Conservation (phyloP, 2,888 invertebrate genomes). For the Brenthis hecate region DNA sequence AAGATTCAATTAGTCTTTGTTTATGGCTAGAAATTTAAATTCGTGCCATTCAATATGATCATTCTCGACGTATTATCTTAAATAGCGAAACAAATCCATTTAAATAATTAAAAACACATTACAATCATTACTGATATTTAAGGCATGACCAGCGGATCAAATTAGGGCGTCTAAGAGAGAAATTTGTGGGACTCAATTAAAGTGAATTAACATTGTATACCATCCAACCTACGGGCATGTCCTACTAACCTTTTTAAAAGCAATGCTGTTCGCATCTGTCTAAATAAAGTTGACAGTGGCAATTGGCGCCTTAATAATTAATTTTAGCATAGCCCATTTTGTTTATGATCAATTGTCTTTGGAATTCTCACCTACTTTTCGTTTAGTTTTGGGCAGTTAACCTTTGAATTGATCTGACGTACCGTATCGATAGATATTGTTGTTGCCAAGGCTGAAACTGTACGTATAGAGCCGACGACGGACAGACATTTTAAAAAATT, state of each 20-base stretch:
- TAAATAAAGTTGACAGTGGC: constrained; percentile 65
- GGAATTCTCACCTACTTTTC: constrained; percentile 50
- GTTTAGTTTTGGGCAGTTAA: constrained; percentile 46
- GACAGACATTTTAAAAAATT: no score
- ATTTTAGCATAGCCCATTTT: constrained; percentile 64
- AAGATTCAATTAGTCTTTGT: no score
- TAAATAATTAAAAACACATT: constrained; percentile 9
- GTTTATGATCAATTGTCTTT: constrained; percentile 48
- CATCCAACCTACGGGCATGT: constrained; percentile 42
- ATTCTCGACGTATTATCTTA: not conserved
- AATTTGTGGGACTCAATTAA: constrained; percentile 37
- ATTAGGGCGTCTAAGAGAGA: constrained; percentile 34
- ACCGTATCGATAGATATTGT: constrained; percentile 30
- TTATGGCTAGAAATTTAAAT: no score
- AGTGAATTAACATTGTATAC: constrained; percentile 22
- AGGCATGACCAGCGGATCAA: constrained; percentile 9
- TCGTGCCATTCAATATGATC: no score
- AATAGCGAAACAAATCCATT: not conserved
- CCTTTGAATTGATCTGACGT: constrained; percentile 40
- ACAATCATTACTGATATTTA: not conserved
- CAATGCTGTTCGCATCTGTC: constrained; percentile 54
- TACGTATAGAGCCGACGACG: not conserved
- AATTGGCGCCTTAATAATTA: constrained; percentile 67
- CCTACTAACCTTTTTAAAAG: constrained; percentile 56
- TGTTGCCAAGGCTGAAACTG: not conserved